Conservation (phyloP, 2,888 invertebrate genomes). For the Drosophila flavopinicola region DNA sequence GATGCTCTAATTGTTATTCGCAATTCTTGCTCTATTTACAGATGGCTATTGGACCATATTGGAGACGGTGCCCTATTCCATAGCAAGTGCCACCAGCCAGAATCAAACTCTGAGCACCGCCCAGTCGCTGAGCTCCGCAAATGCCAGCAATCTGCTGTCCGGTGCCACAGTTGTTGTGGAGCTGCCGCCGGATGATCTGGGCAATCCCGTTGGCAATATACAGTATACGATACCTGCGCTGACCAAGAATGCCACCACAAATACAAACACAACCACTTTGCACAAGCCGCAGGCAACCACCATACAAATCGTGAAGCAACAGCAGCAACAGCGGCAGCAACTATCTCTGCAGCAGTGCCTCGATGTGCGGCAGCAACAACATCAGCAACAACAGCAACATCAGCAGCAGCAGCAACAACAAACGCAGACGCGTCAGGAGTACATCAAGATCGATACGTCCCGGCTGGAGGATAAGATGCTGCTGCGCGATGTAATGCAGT, state of each 20-base stretch:
- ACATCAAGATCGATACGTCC: conserved; percentile 80
- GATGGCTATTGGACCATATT: conserved; percentile 84
- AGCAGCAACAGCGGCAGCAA: conserved; percentile 52
- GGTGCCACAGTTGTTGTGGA: conserved; percentile 83
- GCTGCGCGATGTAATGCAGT: conserved; percentile 80
- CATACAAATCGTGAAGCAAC: conserved; percentile 82
- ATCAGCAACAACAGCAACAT: conserved; percentile 39
- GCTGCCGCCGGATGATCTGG: conserved; percentile 81
- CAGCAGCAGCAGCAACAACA: conserved; percentile 50
- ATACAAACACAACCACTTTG: conserved; percentile 52
- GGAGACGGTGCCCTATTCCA: conserved; percentile 83
- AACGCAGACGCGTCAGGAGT: conserved; percentile 62
- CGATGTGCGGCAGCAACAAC: conserved; percentile 48
- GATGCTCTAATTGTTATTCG: conserved; percentile 7
- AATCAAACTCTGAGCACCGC: conserved; percentile 49
- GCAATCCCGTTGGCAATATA: conserved; percentile 81
- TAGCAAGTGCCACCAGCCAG: conserved; percentile 62
- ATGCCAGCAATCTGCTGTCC: conserved; percentile 63
- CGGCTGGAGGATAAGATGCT: conserved; percentile 79
- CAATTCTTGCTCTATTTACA: conserved; percentile 43
- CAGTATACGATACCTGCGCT: conserved; percentile 81
- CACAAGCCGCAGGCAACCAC: conserved; percentile 76
- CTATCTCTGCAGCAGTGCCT: conserved; percentile 46
- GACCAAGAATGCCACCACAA: conserved; percentile 65
- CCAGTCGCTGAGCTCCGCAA: conserved; percentile 42